Evolutionary conservation across 2,113 vertebrate genomes (phyloP).

Genomic region (Ondatra zibethicus): DNA sequence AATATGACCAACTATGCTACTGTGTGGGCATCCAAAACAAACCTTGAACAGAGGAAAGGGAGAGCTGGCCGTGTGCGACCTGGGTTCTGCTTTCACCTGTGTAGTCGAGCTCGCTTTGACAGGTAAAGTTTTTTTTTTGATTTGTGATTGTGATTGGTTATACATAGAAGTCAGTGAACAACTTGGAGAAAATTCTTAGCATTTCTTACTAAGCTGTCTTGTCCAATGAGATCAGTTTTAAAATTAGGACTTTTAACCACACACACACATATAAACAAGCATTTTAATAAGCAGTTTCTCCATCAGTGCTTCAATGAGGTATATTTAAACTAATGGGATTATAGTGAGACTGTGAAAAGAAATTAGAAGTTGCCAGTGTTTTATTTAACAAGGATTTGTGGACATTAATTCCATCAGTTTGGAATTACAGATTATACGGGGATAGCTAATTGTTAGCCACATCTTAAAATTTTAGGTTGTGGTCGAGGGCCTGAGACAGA

Average conservation of each 20-base stretch:
- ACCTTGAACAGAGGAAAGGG: slow-evolving; percentile 97
- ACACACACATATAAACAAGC: too few species aligned
- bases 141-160: background rate
- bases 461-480: background rate
- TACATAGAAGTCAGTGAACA: background rate
- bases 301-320: background rate
- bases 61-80: slow-evolving; percentile 93
- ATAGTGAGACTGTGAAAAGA: background rate
- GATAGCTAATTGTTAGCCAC: background rate
- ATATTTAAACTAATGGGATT: background rate
- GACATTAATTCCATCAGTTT: background rate
- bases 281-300: too few species aligned
- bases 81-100: slow-evolving; percentile 97
- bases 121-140: slow-evolving; percentile 81
- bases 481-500: too few species aligned
- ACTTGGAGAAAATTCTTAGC: background rate
- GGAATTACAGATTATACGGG: background rate
- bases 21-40: slow-evolving; percentile 98
- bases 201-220: background rate
- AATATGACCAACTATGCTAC: slow-evolving; percentile 99
- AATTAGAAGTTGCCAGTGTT: background rate
- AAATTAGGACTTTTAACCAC: background rate
- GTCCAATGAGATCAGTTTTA: background rate
- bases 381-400: background rate
- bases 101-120: slow-evolving; percentile 94